Conservation (phyloP, 2,113 vertebrate species). For the Coryphaenoides rupestris region DNA sequence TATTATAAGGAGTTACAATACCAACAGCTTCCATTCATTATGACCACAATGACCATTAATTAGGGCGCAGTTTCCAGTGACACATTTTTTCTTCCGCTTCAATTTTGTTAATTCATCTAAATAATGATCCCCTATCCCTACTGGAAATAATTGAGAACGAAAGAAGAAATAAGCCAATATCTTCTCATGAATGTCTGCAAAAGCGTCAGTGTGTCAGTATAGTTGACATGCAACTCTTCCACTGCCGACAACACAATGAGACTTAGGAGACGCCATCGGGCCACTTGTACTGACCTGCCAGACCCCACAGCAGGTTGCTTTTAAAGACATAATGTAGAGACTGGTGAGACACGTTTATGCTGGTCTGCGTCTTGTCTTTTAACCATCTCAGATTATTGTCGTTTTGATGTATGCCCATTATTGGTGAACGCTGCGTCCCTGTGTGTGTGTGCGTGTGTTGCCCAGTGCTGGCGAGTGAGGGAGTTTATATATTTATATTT, state of each 20-base stretch:
- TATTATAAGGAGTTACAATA: too few relatives aligned
- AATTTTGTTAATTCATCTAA: constrained; percentile 66
- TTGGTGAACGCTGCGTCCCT: too few relatives aligned
- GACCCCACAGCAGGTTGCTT: too few relatives aligned
- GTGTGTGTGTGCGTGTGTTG: too few relatives aligned
- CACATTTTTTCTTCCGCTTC: constrained; percentile 33
- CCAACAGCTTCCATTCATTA: too few relatives aligned
- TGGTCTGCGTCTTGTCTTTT: too few relatives aligned
- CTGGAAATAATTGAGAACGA: constrained; percentile 26
- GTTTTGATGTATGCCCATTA: too few relatives aligned
- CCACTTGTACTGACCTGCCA: constrained; percentile 18
- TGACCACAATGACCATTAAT: constrained; percentile 83
- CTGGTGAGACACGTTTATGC: too few relatives aligned
- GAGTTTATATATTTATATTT: too few relatives aligned
- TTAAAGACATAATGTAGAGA: too few relatives aligned
- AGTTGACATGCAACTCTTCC: constrained; percentile 52
- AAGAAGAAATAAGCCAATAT: not conserved
- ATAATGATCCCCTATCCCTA: constrained; percentile 25
- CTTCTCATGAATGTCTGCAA: not conserved
- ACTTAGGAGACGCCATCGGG: constrained; percentile 35
- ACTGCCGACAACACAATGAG: constrained; percentile 42
- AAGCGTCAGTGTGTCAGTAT: not conserved
- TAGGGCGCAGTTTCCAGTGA: constrained; percentile 75
- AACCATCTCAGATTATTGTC: too few relatives aligned
- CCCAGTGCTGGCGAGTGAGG: not conserved